Evolutionary conservation across 2,797 vertebrate species (phyloP).

Genomic region (Phataginus tricuspis): DNA sequence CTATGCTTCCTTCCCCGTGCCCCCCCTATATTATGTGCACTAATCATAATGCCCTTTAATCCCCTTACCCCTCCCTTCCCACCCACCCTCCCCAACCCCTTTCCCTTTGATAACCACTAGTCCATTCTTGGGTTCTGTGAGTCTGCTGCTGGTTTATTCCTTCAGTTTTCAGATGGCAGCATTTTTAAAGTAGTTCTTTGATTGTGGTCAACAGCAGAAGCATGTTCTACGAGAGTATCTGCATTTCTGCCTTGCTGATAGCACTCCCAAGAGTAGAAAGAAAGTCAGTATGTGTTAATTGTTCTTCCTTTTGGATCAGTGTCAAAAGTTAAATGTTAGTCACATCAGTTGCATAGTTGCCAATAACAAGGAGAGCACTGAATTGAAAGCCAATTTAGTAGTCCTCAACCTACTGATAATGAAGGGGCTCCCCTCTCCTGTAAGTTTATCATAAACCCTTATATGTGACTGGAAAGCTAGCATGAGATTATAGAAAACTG

Average conservation of each 20-base stretch:
- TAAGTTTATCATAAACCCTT: background rate
- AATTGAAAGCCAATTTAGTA: background rate
- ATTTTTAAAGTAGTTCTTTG: constrained; percentile 28
- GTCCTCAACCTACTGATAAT: background rate
- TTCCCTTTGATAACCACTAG: too few species aligned
- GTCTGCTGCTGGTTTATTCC: too few species aligned
- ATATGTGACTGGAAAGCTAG: background rate
- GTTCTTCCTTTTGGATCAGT: background rate
- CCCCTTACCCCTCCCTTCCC: too few species aligned
- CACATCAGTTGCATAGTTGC: background rate
- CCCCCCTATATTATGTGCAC: too few species aligned
- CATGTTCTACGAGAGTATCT: constrained; percentile 38
- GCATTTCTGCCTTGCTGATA: background rate
- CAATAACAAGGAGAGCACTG: background rate
- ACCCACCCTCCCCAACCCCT: too few species aligned
- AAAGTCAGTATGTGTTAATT: background rate
- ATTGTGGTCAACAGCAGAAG: background rate
- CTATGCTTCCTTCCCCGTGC: too few species aligned
- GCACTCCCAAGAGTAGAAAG: background rate
- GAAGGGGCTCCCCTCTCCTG: background rate
- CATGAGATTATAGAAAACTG: background rate
- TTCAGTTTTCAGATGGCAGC: constrained; percentile 28
- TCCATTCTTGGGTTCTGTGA: too few species aligned
- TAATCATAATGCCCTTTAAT: too few species aligned
- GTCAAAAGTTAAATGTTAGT: background rate